Percentiles rank a stretch among this genome's conserved stretches.
Conservation (phyloP, 1,140 invertebrate species). For the Drosophila dunni region DNA sequence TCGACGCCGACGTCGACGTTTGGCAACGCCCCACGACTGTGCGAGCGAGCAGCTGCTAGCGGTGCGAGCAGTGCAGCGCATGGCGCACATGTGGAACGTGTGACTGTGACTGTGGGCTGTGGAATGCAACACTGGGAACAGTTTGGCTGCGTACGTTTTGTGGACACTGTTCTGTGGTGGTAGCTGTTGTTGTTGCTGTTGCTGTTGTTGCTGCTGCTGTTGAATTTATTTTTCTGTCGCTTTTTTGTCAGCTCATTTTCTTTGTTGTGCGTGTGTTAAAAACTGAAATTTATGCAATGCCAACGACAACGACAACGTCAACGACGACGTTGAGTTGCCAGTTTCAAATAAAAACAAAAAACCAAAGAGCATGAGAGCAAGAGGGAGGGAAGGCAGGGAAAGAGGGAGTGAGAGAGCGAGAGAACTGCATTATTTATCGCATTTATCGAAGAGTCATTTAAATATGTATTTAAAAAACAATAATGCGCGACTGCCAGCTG, state of each 20-base stretch:
- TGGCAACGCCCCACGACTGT: slow-evolving; percentile 48
- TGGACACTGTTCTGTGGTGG: slow-evolving; percentile 13
- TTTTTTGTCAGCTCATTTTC: slow-evolving; percentile 42
- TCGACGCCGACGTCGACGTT: slow-evolving; percentile 23
- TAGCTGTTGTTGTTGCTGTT: slow-evolving; percentile 3
- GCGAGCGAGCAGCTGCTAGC: slow-evolving; percentile 41
- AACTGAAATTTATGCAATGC: slow-evolving; percentile 71
- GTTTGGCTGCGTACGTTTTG: slow-evolving; percentile 18
- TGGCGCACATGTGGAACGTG: slow-evolving; percentile 6
- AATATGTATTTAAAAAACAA: slow-evolving; percentile 71
- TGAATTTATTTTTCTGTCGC: slow-evolving; percentile 19
- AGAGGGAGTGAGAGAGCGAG: slow-evolving; percentile 5
- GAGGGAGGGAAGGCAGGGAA: neutral
- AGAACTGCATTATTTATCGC: slow-evolving; percentile 74
- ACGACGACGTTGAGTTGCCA: slow-evolving; percentile 20
- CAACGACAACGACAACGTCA: slow-evolving; percentile 40
- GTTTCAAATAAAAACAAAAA: neutral
- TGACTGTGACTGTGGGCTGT: slow-evolving; percentile 35
- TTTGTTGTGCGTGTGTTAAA: slow-evolving; percentile 56
- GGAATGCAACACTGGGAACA: slow-evolving; percentile 44
- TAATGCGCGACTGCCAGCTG: slow-evolving; percentile 21
- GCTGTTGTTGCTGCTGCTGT: slow-evolving; percentile 23
- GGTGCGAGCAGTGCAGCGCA: neutral
- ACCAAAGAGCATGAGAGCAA: neutral
- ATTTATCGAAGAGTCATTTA: slow-evolving; percentile 72